Evolutionary conservation across 2,113 vertebrate genomes (phyloP), one percentile per base, ranked within the genome.

Genomic region (Amblyornis subalaris): DNA sequence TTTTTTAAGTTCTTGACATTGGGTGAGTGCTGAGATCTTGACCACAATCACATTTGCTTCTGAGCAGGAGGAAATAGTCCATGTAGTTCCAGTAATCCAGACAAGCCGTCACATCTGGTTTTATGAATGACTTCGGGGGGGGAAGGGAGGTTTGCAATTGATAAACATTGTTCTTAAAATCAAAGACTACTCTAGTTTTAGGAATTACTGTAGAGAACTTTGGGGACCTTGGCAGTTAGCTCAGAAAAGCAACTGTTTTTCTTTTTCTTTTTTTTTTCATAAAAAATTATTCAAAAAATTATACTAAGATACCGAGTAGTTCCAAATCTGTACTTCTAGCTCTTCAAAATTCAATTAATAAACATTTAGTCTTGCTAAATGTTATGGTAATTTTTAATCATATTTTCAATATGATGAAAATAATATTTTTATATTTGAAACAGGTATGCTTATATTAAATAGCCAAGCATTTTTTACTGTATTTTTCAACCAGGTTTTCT

Each of bases 111-210:
- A 83, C 89, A 95, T 94, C 89, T 95, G 94, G 89, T 93, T 95
- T 95, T 95, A 62, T 94, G 91, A 95, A 95, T 95, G 50, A 85
- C 62, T 96, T 89, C 0, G 1, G 26, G 88, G 26, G 88, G 53
- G 48, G 80, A 76, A 74, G 86, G 77, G 88, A 94, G 90, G 81
- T 83, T 95, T 91, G 78, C 93, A 90, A 42, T 91, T 93, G 75
- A 88, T 95, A 88, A 95, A 85, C 71, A 48, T 96, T 94, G 85
- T 95, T 95, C 47, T 25, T 93, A 94, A 89, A 95, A 93, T 95
- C 82, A 94, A 94, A 95, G 62, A 58, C 85, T 91, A 44, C 51
- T 89, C 47, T 85, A 48, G 67, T 76, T 92, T 94, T 48, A 94
- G 87, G 74, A 83, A 60, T 96, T 91, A 50, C 45, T 91, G 22